These are phyloP conservation scores for Cassiopea andromeda DNA, from an alignment of 30 jellyfish, hydroid and myxozoan species.

Conservation along the genomic window DNA sequence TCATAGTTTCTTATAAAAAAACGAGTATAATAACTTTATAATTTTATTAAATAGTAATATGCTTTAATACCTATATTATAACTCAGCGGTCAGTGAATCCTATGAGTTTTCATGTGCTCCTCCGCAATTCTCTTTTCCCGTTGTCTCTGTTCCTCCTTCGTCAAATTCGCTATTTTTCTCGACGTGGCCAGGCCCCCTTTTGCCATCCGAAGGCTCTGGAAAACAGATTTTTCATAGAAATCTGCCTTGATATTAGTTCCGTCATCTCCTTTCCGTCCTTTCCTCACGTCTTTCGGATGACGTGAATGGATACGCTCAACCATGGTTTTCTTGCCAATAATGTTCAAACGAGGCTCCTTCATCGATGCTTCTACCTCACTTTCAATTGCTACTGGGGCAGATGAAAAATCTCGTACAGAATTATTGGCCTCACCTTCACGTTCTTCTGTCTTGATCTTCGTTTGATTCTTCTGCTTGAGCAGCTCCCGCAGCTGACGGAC, in stretches of 20 bases:
- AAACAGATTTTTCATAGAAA: neutral
- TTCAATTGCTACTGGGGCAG: neutral
- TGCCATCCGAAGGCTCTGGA: neutral
- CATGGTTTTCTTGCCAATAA: neutral
- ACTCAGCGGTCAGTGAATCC: conserved; percentile 6
- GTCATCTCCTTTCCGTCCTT: conserved; percentile 64
- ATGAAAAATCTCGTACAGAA: neutral
- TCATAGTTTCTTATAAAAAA: too few relatives aligned
- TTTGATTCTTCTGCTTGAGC: conserved; percentile 14
- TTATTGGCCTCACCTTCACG: neutral
- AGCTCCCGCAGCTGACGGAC: conserved; percentile 25
- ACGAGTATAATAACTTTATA: too few relatives aligned
- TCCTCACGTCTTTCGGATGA: conserved; percentile 29
- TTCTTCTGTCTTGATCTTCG: neutral
- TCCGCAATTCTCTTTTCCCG: conserved; percentile 15
- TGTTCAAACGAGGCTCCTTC: neutral
- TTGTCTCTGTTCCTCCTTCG: conserved; percentile 20
- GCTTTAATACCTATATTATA: too few relatives aligned
- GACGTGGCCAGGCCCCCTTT: conserved; percentile 6
- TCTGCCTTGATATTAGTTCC: conserved; percentile 20
- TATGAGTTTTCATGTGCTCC: conserved; percentile 18
- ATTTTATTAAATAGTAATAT: too few relatives aligned
- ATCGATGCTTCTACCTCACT: neutral
- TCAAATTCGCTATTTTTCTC: conserved; percentile 22
- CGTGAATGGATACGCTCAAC: neutral